These are phyloP conservation scores for Agrilus cyanescens DNA, from an alignment of 2,888 invertebrate species.

Conservation along the genomic window DNA sequence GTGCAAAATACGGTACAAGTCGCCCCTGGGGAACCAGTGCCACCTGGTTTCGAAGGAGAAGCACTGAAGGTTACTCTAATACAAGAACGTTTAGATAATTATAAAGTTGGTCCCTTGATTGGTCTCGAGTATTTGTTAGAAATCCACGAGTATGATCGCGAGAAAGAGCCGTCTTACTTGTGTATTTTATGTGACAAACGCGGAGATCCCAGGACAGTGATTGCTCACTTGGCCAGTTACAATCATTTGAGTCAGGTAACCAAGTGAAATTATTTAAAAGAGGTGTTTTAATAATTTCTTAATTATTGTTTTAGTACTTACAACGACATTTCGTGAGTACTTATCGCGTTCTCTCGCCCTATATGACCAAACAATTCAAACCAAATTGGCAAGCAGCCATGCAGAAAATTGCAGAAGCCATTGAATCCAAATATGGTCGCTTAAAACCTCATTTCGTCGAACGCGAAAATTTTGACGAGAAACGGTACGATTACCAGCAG, in stretches of 20 bases:
- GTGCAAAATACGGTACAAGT: conserved; percentile 22
- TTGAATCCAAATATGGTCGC: conserved; percentile 65
- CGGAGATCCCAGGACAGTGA: conserved; percentile 65
- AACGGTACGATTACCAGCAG: conserved; percentile 47
- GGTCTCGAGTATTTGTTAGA: conserved; percentile 76
- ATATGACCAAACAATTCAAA: conserved; percentile 47
- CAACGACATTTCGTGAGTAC: conserved; percentile 53
- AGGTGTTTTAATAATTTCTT: not conserved
- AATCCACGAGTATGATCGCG: conserved; percentile 49
- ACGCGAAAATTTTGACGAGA: conserved; percentile 55
- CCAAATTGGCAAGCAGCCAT: conserved; percentile 37
- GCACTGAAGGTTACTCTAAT: conserved; percentile 33
- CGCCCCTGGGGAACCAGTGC: conserved; percentile 55
- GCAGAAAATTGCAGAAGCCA: conserved; percentile 49
- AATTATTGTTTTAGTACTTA: conserved; percentile 46
- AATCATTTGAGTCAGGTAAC: conserved; percentile 44
- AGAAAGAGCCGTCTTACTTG: conserved; percentile 59
- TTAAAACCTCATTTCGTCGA: conserved; percentile 53
- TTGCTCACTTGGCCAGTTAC: conserved; percentile 67
- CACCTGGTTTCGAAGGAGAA: conserved; percentile 59
- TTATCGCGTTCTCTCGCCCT: conserved; percentile 45
- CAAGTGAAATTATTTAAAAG: too few relatives aligned
- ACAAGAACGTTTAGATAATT: conserved; percentile 40
- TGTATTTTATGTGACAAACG: conserved; percentile 71
- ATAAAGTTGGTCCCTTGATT: conserved; percentile 42